Evolutionary conservation across 2,113 vertebrate genomes (phyloP).

Genomic region (Candoia aspera): DNA sequence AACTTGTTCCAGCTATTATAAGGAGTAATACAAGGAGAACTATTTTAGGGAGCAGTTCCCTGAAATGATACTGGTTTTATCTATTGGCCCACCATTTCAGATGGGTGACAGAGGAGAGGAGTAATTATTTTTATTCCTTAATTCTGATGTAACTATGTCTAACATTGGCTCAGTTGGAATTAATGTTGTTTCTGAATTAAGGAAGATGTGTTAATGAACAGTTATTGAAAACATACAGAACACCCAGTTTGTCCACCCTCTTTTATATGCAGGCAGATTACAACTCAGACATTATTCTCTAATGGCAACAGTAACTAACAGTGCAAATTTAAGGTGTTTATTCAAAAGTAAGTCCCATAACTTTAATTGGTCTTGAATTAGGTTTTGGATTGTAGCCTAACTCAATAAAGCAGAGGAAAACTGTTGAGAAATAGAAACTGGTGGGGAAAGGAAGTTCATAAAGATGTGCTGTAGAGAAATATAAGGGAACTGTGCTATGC

Average conservation of each 20-base stretch:
- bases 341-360: neutral
- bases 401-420: neutral
- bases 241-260: neutral
- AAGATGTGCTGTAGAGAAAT: neutral
- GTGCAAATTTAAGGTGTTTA: neutral
- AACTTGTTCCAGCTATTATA: neutral
- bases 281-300: neutral
- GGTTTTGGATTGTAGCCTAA: neutral
- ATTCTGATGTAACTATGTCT: neutral
- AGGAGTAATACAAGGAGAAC: neutral
- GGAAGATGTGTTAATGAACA: neutral
- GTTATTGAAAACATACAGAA: neutral
- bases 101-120: neutral
- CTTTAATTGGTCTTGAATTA: neutral
- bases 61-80: neutral
- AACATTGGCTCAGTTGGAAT: neutral
- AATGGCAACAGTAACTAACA: neutral
- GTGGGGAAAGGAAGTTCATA: neutral
- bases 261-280: neutral
- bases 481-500: neutral
- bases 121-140: neutral
- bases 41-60: neutral
- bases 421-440: neutral
- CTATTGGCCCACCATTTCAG: neutral
- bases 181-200: neutral